phyloP scores from a whole-genome alignment of 2,113 vertebrate species.

The Colistium nudipinnis region DNA sequence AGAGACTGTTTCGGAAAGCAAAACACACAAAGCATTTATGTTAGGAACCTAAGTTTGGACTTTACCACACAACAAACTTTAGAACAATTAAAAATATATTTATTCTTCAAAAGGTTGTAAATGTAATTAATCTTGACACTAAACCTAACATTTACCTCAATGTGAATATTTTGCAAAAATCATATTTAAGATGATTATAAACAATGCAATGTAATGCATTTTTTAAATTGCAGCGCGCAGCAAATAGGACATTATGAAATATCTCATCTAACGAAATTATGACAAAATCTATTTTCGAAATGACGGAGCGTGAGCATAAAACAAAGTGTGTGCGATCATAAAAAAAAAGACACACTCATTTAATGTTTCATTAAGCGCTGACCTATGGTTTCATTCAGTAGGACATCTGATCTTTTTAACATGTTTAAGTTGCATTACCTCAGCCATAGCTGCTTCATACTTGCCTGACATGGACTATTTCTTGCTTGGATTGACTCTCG shows the following conservation, averaged over 20 bases:
- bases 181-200: background rate
- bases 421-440: background rate
- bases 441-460: background rate
- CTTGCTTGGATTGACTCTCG: background rate
- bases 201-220: no score
- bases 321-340: no score
- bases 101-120: background rate
- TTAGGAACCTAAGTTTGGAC: no score
- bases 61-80: no score
- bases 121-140: no score
- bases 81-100: no score
- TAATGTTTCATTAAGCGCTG: background rate
- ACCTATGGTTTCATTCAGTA: background rate
- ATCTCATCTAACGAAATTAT: no score
- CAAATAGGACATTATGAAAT: no score
- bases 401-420: background rate
- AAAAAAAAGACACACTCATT: background rate
- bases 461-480: background rate
- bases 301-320: background rate
- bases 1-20: constrained; percentile 16
- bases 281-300: background rate
- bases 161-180: background rate
- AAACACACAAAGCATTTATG: background rate
- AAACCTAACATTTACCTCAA: background rate
- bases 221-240: background rate